phyloP scores from a whole-genome alignment of 1,140 invertebrate species.

The Brachionus manjavacas region DNA sequence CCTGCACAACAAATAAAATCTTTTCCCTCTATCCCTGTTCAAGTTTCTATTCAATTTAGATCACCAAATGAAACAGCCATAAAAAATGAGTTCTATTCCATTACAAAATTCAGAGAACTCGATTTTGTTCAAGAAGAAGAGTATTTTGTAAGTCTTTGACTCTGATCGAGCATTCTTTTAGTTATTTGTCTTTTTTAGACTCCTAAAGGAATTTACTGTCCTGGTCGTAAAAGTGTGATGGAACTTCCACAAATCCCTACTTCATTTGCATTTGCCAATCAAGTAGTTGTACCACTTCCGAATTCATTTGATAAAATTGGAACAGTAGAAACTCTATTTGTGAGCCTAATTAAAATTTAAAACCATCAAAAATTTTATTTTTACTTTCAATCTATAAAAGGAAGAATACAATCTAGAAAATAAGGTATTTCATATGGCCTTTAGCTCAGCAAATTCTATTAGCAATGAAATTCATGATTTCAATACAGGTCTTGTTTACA shows the following conservation, averaged over 20 bases:
- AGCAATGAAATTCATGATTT: constrained; percentile 35
- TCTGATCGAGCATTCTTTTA: no score
- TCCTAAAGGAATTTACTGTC: constrained; percentile 37
- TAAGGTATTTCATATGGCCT: background rate
- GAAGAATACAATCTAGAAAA: constrained; percentile 34
- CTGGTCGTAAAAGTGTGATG: background rate
- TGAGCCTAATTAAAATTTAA: background rate
- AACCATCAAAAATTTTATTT: background rate
- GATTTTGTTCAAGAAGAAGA: background rate
- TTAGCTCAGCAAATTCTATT: background rate
- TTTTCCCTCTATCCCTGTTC: background rate
- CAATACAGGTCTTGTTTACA: constrained; percentile 13
- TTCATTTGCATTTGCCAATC: constrained; percentile 18
- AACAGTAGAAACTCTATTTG: background rate
- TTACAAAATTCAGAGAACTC: background rate
- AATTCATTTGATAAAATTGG: background rate
- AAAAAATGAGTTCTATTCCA: background rate
- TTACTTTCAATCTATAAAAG: background rate
- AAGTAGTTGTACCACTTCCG: background rate
- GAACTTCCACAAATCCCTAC: background rate
- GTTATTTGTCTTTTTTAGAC: background rate
- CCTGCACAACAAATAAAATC: background rate
- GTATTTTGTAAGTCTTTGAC: constrained; percentile 16
- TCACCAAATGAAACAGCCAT: background rate
- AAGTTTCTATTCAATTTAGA: background rate